Base-by-base conservation (phyloP, 1,140 invertebrate species). In the Zelostemma sp. region DNA sequence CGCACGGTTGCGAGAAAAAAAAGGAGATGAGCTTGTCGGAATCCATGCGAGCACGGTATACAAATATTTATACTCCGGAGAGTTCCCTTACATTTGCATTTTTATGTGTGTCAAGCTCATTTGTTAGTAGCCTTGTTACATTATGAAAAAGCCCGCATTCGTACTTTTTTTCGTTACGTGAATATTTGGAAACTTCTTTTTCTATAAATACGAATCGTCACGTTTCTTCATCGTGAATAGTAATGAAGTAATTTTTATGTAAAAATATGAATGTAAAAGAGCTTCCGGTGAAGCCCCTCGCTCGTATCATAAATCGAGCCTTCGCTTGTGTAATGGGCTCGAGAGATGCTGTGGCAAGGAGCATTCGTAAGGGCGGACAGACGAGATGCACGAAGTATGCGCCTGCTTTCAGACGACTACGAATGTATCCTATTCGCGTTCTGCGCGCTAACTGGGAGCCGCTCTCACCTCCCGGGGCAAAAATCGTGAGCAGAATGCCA, bases 391-490 rank as follows among this genome's bases (percentile, higher is more conserved):
- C 62, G 45, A 46, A 59, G 40, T 15, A 45, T 63, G 58, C 63
- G 48, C 38, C n/a, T n/a, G n/a, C 45, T 50, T 64, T 56, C 60
- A 59, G 55, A 66, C 58, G 70, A 77, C 43, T 55, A 58, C 54
- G 49, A 33, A 19, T 50, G 67, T 65, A 74, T 76, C 62, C 73
- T 71, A 74, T 73, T 72, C n/a, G n/a, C 68, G 54, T 35, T 74
- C 46, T 67, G 62, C 59, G 74, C 66, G 49, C 62, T 67, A 66
- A 58, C 69, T 74, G 69, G 73, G 70, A 75, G 75, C 74, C 76
- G 72, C 80, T 82, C 80, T 82, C 80, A 82, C 80, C 80, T 79
- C 80, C 79, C 51, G 75, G 79, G 80, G 80, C 80, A 78, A 82
- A 77, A 80, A 73, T 80, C 79, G 80, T 80, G 78, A 72, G 73